Evolutionary conservation across 1,140 invertebrate species (phyloP).

Genomic region (Acyrthosiphon pisum): DNA sequence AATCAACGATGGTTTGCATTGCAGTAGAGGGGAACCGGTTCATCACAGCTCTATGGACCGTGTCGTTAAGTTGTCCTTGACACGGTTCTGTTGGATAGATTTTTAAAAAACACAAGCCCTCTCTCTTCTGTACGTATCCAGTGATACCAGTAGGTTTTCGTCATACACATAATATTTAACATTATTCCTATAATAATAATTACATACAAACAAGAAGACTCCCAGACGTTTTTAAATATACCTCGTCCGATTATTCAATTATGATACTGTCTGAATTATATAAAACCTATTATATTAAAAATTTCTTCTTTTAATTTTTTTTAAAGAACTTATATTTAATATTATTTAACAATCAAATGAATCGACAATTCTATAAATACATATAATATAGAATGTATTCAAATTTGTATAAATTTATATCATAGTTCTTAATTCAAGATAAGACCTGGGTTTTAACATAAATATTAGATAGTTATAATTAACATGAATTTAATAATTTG

Average conservation of each 20-base stretch:
- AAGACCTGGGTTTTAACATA: no score
- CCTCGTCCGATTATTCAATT: not conserved
- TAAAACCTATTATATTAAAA: no score
- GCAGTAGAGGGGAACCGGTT: conserved; percentile 54
- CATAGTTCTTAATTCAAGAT: no score
- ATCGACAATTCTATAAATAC: not conserved
- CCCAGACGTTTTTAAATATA: not conserved
- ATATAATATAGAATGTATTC: not conserved
- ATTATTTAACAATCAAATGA: not conserved
- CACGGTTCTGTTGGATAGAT: conserved; percentile 55
- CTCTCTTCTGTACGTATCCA: conserved; percentile 40
- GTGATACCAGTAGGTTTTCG: conserved; percentile 45
- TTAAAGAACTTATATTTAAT: not conserved
- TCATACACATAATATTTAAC: conserved; percentile 40
- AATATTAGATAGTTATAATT: no score
- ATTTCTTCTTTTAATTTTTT: not conserved
- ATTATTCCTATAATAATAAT: not conserved
- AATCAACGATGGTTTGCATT: conserved; percentile 40
- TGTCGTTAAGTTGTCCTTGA: conserved; percentile 56
- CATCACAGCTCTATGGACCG: conserved; percentile 55
- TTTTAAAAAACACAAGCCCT: conserved; percentile 55
- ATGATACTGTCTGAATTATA: not conserved
- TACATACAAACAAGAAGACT: not conserved
- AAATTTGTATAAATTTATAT: not conserved
- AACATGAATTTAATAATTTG: no score